A percentile compares a stretch with the other conserved stretches of the same genome.
These are phyloP conservation scores for Drosophila pandora DNA, from an alignment of 1,140 invertebrate species.

Conservation along the genomic window DNA sequence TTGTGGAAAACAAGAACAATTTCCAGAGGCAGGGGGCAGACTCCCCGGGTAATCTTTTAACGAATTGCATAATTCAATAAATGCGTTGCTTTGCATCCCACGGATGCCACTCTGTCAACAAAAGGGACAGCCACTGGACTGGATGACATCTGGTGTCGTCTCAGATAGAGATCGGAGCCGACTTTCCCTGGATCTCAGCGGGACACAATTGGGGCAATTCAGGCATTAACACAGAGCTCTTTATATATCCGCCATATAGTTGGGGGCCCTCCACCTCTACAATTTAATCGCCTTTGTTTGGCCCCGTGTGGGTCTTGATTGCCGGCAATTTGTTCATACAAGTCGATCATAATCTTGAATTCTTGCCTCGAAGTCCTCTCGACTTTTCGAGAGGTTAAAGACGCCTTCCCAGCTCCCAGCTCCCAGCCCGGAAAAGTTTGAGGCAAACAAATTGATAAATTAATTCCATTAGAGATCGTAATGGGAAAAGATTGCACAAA, in stretches of 20 bases:
- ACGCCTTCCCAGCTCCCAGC: background rate
- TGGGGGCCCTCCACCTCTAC: background rate
- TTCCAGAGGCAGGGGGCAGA: background rate
- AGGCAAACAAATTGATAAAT: constrained; percentile 68
- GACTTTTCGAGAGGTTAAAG: constrained; percentile 6
- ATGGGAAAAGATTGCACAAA: background rate
- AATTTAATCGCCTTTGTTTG: constrained; percentile 53
- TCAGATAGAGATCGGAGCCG: background rate
- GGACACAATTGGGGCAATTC: constrained; percentile 69
- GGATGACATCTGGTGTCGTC: constrained; percentile 7
- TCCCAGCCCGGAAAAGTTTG: constrained; percentile 45
- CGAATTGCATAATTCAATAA: constrained; percentile 80
- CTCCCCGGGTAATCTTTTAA: constrained; percentile 66
- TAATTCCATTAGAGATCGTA: constrained; percentile 51
- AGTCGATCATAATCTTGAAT: constrained; percentile 76
- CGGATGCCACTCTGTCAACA: constrained; percentile 9
- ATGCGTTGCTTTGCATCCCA: constrained; percentile 27
- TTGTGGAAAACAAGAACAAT: constrained; percentile 43
- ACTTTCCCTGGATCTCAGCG: constrained; percentile 13
- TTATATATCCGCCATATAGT: constrained; percentile 46
- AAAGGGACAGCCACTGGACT: constrained; percentile 13
- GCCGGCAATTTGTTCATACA: constrained; percentile 74
- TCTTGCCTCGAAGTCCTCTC: constrained; percentile 63
- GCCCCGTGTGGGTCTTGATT: constrained; percentile 48
- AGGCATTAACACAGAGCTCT: constrained; percentile 37